These are phyloP conservation scores for Latrodectus geometricus DNA, from an alignment of 1,140 invertebrate genomes.

Conservation along the genomic window DNA sequence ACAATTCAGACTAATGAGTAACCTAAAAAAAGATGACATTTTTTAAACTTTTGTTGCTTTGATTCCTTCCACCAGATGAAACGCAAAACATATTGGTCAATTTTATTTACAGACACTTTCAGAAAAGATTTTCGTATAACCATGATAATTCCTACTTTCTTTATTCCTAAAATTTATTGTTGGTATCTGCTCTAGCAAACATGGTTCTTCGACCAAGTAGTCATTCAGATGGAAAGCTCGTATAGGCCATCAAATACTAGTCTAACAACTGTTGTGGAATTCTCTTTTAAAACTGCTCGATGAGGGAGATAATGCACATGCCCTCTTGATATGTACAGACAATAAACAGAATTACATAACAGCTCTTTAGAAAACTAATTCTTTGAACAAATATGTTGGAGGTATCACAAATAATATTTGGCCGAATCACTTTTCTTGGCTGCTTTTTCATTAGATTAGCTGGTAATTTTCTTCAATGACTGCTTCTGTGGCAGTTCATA, in stretches of 20 bases:
- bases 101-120: slow-evolving; percentile 66
- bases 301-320: slow-evolving; percentile 63
- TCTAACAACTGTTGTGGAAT: slow-evolving; percentile 60
- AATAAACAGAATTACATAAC: too few relatives aligned
- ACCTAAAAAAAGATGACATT: not conserved
- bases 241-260: slow-evolving; percentile 64
- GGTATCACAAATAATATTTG: too few relatives aligned
- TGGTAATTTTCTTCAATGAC: too few relatives aligned
- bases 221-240: slow-evolving; percentile 60
- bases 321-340: too few relatives aligned
- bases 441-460: too few relatives aligned
- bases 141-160: slow-evolving; percentile 66
- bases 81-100: slow-evolving; percentile 1
- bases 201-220: slow-evolving; percentile 49
- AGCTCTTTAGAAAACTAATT: too few relatives aligned
- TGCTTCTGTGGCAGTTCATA: too few relatives aligned
- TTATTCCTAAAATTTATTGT: slow-evolving; percentile 67
- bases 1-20: slow-evolving; percentile 13
- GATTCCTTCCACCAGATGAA: slow-evolving; percentile 21
- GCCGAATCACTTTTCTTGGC: too few relatives aligned
- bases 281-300: slow-evolving; percentile 62
- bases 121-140: slow-evolving; percentile 70
- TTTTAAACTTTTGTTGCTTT: not conserved
- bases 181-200: slow-evolving; percentile 68
- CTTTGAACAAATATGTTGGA: too few relatives aligned